These are phyloP conservation scores for Peromyscus polionotus DNA, from an alignment of 2,113 vertebrate species.

Conservation along the genomic window DNA sequence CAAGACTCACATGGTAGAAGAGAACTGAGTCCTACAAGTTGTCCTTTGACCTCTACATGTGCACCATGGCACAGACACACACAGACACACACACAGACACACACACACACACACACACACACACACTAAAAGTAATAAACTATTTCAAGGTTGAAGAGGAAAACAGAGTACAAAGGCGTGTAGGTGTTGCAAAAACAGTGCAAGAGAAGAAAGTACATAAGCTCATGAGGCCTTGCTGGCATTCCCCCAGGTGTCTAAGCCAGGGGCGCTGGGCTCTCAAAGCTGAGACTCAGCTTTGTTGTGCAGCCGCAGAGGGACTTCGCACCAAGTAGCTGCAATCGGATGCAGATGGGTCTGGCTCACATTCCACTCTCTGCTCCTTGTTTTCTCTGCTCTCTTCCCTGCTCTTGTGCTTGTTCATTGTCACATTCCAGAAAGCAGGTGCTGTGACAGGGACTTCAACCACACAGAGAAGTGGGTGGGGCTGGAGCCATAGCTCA, in stretches of 20 bases:
- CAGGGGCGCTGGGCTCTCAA: background rate
- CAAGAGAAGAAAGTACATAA: background rate
- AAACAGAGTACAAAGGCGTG: background rate
- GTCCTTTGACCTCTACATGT: background rate
- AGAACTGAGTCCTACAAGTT: background rate
- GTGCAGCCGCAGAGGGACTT: background rate
- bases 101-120: background rate
- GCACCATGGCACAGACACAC: background rate
- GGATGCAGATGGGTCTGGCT: background rate
- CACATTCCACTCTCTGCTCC: background rate
- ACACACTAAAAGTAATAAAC: background rate
- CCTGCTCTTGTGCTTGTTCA: background rate
- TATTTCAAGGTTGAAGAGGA: background rate
- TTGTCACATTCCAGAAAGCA: background rate
- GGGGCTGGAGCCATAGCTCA: background rate
- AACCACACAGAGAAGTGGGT: background rate
- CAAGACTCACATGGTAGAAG: background rate
- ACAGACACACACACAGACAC: background rate
- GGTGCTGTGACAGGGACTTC: background rate
- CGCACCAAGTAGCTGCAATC: background rate
- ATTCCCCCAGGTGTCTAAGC: background rate
- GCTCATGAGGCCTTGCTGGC: background rate
- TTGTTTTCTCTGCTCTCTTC: background rate
- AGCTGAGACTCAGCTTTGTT: background rate
- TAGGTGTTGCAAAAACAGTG: background rate